Conservation (phyloP, 2,888 invertebrate species). For the Drosophila paramelanica region DNA sequence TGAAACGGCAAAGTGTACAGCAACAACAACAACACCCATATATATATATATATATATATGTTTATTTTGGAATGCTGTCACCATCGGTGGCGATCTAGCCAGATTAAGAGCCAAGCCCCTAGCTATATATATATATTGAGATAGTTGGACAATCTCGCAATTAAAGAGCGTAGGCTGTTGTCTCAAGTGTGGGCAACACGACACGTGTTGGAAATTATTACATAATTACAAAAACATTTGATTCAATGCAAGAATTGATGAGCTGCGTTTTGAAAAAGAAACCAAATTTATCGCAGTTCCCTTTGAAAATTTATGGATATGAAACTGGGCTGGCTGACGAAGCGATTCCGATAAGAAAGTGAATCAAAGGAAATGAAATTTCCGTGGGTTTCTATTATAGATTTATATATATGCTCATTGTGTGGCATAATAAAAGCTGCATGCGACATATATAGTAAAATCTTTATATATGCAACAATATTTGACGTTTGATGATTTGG, state of each 20-base stretch:
- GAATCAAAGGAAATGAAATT: conserved; percentile 3
- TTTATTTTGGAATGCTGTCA: conserved; percentile 7
- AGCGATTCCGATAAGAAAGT: conserved; percentile 35
- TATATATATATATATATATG: not conserved
- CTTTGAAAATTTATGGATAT: conserved; percentile 1
- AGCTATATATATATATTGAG: not conserved
- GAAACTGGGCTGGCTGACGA: not conserved
- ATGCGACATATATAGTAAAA: no score
- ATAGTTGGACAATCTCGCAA: conserved; percentile 5
- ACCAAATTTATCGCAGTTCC: not conserved
- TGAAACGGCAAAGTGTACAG: conserved; percentile 47
- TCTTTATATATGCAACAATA: no score
- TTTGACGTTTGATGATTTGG: no score
- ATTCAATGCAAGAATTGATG: conserved; percentile 9
- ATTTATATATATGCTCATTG: not conserved
- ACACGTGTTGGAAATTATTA: conserved; percentile 9
- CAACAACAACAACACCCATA: conserved; percentile 19
- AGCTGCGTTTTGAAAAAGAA: not conserved
- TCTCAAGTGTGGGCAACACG: conserved; percentile 16
- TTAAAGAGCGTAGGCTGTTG: conserved; percentile 8
- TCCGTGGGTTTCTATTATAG: not conserved
- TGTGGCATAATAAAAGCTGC: no score
- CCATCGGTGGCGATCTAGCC: not conserved
- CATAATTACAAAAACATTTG: conserved; percentile 28
- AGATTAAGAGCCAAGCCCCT: conserved; percentile 45